phyloP scores from a whole-genome alignment of 2,113 vertebrate species.

The Emydocephalus ijimae region DNA sequence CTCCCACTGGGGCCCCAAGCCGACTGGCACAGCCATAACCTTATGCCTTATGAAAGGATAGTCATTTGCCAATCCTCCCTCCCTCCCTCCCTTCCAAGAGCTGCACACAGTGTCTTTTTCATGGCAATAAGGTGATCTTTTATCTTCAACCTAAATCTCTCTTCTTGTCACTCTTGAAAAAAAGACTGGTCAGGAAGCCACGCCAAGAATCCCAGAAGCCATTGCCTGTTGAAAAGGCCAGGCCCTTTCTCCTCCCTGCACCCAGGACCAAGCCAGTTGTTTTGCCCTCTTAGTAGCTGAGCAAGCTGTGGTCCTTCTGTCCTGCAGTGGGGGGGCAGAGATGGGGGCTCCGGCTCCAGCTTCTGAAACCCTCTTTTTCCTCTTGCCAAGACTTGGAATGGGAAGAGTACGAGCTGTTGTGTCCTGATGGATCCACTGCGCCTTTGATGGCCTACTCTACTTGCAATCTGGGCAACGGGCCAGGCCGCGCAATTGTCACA shows the following conservation, averaged over 20 bases:
- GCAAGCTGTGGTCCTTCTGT: not conserved
- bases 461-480: conserved; percentile 83
- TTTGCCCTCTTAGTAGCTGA: not conserved
- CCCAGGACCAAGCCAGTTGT: too few species aligned
- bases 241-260: not conserved
- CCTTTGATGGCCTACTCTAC: conserved; percentile 70
- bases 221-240: not conserved
- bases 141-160: not conserved
- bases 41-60: too few species aligned
- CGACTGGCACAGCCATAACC: too few species aligned
- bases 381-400: conserved; percentile 69
- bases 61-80: too few species aligned
- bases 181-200: not conserved
- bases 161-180: not conserved
- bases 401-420: conserved; percentile 76
- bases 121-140: not conserved
- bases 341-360: not conserved
- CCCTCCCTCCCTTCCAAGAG: too few species aligned
- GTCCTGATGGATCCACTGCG: conserved; percentile 78
- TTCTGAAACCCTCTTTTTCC: conserved; percentile 3
- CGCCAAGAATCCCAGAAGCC: not conserved
- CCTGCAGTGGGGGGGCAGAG: not conserved
- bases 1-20: too few species aligned
- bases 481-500: conserved; percentile 75
- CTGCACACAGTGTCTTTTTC: not conserved